Conservation (phyloP, 2,888 invertebrate species). For the Mythimna vitellina region DNA sequence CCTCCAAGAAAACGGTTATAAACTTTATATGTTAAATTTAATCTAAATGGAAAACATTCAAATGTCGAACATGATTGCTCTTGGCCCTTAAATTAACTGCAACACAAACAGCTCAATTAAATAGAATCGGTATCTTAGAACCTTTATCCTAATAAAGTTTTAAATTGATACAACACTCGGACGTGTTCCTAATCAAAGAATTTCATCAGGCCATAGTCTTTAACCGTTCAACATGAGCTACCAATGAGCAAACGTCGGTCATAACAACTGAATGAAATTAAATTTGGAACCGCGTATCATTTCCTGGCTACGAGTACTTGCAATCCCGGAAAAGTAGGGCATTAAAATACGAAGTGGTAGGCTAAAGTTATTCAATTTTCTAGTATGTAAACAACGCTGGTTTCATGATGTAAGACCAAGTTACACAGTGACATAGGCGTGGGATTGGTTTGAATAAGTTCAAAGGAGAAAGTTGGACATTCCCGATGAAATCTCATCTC, state of each 20-base stretch:
- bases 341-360: conserved; percentile 1
- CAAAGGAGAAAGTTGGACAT: conserved; percentile 76
- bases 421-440: conserved; percentile 66
- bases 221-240: conserved; percentile 5
- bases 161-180: conserved; percentile 15
- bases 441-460: conserved; percentile 65
- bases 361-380: conserved; percentile 40
- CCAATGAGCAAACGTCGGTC: conserved; percentile 11
- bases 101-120: conserved; percentile 18
- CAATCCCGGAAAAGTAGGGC: conserved; percentile 43
- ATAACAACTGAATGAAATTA: conserved; percentile 37
- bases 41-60: conserved; percentile 59
- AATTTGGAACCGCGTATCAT: conserved; percentile 42
- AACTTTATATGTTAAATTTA: conserved; percentile 58
- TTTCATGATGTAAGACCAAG: conserved; percentile 62
- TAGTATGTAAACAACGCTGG: conserved; percentile 48
- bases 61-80: conserved; percentile 32
- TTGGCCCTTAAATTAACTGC: conserved; percentile 1
- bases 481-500: conserved; percentile 67
- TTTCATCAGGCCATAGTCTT: conserved; percentile 22
- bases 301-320: conserved; percentile 24
- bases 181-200: conserved; percentile 14
- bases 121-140: conserved; percentile 17
- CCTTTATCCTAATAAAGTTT: conserved; percentile 8
- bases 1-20: conserved; percentile 67